A percentile compares a stretch with the other conserved stretches of the same genome.
phyloP scores from a whole-genome alignment of 2,888 invertebrate species.

The Ferdinandea cuprea region DNA sequence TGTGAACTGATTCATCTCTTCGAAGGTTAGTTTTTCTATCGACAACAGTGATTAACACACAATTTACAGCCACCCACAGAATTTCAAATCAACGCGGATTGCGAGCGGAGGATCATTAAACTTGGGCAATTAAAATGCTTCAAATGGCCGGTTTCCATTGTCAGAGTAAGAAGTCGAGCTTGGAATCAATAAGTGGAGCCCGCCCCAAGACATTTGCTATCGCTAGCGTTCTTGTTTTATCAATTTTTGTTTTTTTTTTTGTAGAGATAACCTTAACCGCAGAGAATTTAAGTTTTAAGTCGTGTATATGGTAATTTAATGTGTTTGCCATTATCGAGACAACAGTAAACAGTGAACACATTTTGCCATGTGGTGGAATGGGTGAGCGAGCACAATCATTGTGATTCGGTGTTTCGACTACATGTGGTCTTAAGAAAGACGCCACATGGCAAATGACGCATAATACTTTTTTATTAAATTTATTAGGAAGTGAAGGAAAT shows the following conservation, averaged over 20 bases:
- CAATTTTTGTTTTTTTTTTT: slow-evolving; percentile 17
- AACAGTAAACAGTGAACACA: slow-evolving; percentile 9
- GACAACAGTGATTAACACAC: slow-evolving; percentile 4
- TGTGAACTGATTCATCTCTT: slow-evolving; percentile 12
- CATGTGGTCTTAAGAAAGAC: background rate
- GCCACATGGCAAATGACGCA: slow-evolving; percentile 4
- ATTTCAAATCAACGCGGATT: slow-evolving; percentile 28
- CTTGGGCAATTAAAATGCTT: slow-evolving; percentile 52
- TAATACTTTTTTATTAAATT: too few species aligned
- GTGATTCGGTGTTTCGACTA: slow-evolving; percentile 20
- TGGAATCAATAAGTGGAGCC: slow-evolving; percentile 51
- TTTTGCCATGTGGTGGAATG: slow-evolving; percentile 47
- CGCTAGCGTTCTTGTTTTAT: slow-evolving; percentile 9
- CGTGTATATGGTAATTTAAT: slow-evolving; percentile 61
- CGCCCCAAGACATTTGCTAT: background rate
- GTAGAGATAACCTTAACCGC: slow-evolving; percentile 4
- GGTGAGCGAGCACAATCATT: slow-evolving; percentile 16
- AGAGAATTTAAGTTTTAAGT: slow-evolving; percentile 14
- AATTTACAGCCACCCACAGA: slow-evolving; percentile 21
- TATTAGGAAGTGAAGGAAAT: background rate
- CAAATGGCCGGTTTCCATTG: slow-evolving; percentile 38
- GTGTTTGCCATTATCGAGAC: slow-evolving; percentile 17
- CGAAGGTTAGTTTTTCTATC: background rate
- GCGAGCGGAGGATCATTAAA: slow-evolving; percentile 6
- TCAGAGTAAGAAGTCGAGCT: slow-evolving; percentile 42